Evolutionary conservation across 2,888 invertebrate species (phyloP).

Genomic region (Parascotia fuliginaria): DNA sequence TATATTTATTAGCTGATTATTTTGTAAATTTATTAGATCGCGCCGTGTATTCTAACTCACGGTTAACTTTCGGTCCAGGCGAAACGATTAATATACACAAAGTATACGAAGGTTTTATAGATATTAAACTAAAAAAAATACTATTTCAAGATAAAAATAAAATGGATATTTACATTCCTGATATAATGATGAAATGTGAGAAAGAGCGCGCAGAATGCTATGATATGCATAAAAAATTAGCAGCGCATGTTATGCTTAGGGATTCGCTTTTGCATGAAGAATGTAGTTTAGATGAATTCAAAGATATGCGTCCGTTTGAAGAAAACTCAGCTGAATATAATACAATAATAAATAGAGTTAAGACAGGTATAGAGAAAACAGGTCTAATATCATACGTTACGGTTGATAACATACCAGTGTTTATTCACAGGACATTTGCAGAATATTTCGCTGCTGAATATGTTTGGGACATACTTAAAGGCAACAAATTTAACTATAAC

Average conservation of each 20-base stretch:
- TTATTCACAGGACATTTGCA: neutral
- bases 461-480: neutral
- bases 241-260: neutral
- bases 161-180: neutral
- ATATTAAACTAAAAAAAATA: neutral
- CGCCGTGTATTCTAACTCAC: too few species aligned
- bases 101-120: neutral
- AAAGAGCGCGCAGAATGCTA: neutral
- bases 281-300: neutral
- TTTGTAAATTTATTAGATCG: neutral
- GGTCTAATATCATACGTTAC: neutral
- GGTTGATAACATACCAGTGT: neutral
- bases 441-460: too few species aligned
- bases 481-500: neutral
- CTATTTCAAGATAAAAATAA: neutral
- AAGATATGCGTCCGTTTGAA: neutral
- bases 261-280: neutral
- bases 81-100: neutral
- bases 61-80: too few species aligned
- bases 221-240: neutral
- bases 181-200: neutral
- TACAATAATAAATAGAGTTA: neutral
- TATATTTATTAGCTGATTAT: neutral
- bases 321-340: neutral
- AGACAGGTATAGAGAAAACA: neutral